Base-by-base conservation (phyloP, 2,113 vertebrate species). In the Hyla sarda region DNA sequence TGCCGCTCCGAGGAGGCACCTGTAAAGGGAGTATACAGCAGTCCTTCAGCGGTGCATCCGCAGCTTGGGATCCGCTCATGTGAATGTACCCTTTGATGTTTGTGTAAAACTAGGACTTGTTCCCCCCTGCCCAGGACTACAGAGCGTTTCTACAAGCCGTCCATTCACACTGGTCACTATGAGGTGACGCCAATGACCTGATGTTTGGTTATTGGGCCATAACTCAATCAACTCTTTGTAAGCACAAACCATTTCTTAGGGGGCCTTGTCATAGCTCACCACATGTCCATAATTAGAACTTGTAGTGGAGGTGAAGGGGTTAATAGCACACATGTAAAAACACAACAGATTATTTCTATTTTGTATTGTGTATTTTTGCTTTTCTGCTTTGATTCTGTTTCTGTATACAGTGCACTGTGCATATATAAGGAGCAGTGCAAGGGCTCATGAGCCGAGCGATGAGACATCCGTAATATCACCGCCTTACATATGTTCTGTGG, bases 331-430 rank as follows among this genome's bases (percentile, higher is more conserved):
- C 3, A 9, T 65, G 17, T 67, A 13, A 69, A n/a, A 50, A 48
- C 10, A 34, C 48, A 7, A 14, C 45, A 82, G 54, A 34, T 28
- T 30, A 16, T 71, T 50, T 82, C 41, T 82, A 69, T 82, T 82
- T 82, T 65, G 30, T 67, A 82, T 67, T 34, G 25, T 82, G 62
- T 69, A 52, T 71, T 82, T 82, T 82, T 82, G 79, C 60, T 82
- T 82, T n/a, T 30, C 79, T 82, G 80, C 62, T 67, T 65, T 67
- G n/a, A 69, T 65, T 65, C 28, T 32, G 32, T 71, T 52, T 47
- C 80, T 69, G 45, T 32, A 67, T 48, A 25, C 3, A 47, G 41
- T 10, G 8, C 37, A 19, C 74, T 52, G 52, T 82, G 65, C 79
- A 50, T 60, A 32, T 58, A 37, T 41, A 62, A 62, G 54, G 78